These are phyloP conservation scores for Coenonympha arcania DNA, from an alignment of 2,888 invertebrate genomes.

Conservation along the genomic window DNA sequence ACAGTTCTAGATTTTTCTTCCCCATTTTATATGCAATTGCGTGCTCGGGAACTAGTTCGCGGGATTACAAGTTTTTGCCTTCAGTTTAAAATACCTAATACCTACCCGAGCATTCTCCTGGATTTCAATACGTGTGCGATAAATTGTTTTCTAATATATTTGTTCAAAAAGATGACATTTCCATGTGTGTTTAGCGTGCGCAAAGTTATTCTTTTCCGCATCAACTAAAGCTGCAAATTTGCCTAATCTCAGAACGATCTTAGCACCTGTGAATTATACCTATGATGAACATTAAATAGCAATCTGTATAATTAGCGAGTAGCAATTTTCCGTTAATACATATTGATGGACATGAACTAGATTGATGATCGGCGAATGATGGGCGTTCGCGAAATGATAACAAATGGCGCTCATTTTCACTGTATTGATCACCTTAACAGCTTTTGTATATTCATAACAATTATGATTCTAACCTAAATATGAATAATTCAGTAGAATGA, in stretches of 20 bases:
- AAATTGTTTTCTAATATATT: too few relatives aligned
- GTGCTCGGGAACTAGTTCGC: not conserved
- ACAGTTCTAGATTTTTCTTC: too few relatives aligned
- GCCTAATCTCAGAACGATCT: too few relatives aligned
- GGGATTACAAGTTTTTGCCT: not conserved
- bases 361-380: not conserved
- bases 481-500: too few relatives aligned
- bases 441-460: too few relatives aligned
- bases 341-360: not conserved
- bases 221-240: too few relatives aligned
- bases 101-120: not conserved
- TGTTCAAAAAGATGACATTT: too few relatives aligned
- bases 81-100: not conserved
- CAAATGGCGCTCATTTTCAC: conserved; percentile 1
- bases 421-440: not conserved
- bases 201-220: too few relatives aligned
- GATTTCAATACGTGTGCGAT: not conserved
- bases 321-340: conserved; percentile 1
- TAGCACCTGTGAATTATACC: too few relatives aligned
- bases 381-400: not conserved
- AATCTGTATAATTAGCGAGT: not conserved
- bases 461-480: too few relatives aligned
- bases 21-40: not conserved
- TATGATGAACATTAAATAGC: not conserved
- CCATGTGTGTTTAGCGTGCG: too few relatives aligned